Conservation (phyloP, 53 echinoderm and acorn worm species). For the Echinarachnius parma region DNA sequence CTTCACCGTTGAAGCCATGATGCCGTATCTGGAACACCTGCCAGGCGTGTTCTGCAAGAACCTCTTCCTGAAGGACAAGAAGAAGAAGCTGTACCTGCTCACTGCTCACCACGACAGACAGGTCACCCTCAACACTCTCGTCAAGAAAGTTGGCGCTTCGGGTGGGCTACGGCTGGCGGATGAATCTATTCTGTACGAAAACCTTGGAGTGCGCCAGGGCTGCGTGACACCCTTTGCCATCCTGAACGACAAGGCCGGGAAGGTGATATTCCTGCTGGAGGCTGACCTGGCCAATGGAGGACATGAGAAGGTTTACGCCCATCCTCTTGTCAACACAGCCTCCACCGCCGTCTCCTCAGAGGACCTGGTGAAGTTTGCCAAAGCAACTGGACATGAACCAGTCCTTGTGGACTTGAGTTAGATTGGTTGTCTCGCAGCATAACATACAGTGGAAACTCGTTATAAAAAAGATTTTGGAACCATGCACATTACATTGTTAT, state of each 20-base stretch:
- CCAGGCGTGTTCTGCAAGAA: constrained; percentile 72
- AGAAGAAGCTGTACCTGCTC: constrained; percentile 83
- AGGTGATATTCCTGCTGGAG: constrained; percentile 78
- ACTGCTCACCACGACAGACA: constrained; percentile 59
- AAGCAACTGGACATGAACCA: constrained; percentile 75
- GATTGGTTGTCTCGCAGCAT: no score
- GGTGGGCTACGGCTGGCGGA: constrained; percentile 93
- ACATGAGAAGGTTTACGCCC: constrained; percentile 60
- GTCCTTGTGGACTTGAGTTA: constrained; percentile 64
- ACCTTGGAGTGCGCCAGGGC: constrained; percentile 85
- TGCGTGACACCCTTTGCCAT: constrained; percentile 85
- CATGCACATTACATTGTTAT: no score
- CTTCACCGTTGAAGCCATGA: constrained; percentile 92
- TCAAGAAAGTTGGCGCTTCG: constrained; percentile 79
- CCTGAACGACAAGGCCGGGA: constrained; percentile 74
- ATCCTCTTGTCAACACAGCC: constrained; percentile 87
- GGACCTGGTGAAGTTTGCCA: constrained; percentile 77
- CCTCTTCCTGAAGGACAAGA: constrained; percentile 89
- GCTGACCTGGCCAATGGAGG: constrained; percentile 64
- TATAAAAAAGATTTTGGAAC: no score
- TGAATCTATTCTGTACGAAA: constrained; percentile 68
- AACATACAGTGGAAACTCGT: no score
- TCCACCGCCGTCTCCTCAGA: constrained; percentile 73
- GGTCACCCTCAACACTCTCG: constrained; percentile 57
- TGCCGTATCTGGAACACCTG: constrained; percentile 70